These are phyloP conservation scores for Halesus radiatus DNA, from an alignment of 1,140 invertebrate species.

Conservation along the genomic window DNA sequence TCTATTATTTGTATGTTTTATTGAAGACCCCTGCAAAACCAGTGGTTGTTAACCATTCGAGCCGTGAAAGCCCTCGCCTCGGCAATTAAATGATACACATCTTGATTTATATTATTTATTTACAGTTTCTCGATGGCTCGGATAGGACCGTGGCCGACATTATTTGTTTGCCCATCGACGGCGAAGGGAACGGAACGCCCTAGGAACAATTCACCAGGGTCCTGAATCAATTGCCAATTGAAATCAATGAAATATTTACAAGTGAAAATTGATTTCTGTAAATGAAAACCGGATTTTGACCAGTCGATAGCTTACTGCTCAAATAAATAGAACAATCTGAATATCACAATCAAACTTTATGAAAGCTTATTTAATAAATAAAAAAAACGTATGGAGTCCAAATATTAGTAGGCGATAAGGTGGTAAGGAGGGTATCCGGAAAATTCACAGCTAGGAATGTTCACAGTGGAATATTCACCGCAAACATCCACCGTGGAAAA, in stretches of 20 bases:
- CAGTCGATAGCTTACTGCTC: background rate
- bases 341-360: background rate
- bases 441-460: no score
- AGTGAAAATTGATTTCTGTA: background rate
- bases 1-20: no score
- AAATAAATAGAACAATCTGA: background rate
- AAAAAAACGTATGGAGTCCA: no score
- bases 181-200: background rate
- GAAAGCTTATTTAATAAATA: no score
- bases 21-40: constrained; percentile 10
- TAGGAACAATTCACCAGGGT: background rate
- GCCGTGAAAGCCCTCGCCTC: constrained; percentile 31
- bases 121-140: constrained; percentile 32
- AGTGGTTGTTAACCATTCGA: constrained; percentile 23
- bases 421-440: no score
- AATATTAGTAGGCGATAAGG: no score
- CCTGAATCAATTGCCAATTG: constrained; percentile 1
- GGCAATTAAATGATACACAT: constrained; percentile 47
- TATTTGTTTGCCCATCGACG: constrained; percentile 24
- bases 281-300: no score
- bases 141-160: constrained; percentile 19
- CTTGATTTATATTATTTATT: constrained; percentile 52
- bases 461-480: no score
- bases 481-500: no score
- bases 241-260: background rate